phyloP scores from a whole-genome alignment of 2,113 vertebrate species.

The Okapia johnstoni region DNA sequence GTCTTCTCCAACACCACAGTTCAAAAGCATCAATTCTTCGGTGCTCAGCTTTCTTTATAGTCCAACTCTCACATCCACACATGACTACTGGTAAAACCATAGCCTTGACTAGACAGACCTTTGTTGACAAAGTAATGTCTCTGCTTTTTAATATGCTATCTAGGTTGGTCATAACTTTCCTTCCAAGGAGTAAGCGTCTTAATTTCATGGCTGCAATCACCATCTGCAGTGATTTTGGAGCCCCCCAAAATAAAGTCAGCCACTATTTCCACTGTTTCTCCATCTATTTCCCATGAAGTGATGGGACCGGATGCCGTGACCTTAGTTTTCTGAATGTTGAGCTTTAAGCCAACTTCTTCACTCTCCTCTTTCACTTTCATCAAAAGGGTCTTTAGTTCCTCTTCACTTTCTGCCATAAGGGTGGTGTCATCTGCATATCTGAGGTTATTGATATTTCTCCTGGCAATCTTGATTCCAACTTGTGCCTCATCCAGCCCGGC shows the following conservation, averaged over 20 bases:
- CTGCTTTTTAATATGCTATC: neutral
- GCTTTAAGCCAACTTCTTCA: neutral
- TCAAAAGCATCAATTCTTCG: neutral
- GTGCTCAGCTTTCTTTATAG: neutral
- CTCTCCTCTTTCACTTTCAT: neutral
- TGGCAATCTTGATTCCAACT: fast-evolving
- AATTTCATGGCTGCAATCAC: neutral
- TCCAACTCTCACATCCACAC: neutral
- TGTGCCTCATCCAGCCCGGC: neutral
- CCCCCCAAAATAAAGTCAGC: neutral
- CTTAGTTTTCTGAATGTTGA: neutral
- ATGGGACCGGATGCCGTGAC: neutral
- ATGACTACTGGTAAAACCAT: neutral
- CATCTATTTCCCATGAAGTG: neutral
- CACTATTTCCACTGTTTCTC: neutral
- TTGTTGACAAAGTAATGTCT: neutral
- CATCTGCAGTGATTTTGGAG: neutral
- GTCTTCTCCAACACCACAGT: neutral
- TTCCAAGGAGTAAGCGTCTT: neutral
- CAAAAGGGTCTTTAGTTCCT: neutral
- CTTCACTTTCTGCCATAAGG: neutral
- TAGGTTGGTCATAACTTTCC: neutral
- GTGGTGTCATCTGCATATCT: neutral
- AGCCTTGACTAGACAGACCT: neutral
- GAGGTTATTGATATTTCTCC: neutral